These are phyloP conservation scores for Melanotaenia nigrans DNA, from an alignment of 2,797 vertebrate species.

Conservation along the genomic window DNA sequence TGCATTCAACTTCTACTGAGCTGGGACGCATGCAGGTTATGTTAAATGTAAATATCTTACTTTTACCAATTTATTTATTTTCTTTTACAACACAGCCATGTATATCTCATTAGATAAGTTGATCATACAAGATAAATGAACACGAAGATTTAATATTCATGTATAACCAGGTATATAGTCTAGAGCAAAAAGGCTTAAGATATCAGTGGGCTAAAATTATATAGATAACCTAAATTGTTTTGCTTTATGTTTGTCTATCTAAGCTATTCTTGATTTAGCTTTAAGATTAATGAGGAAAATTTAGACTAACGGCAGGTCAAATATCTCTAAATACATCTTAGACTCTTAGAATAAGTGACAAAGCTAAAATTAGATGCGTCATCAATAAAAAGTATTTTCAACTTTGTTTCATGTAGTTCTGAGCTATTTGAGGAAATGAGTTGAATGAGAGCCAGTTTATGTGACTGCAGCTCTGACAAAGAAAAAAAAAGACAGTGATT, in stretches of 20 bases:
- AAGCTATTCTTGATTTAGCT: background rate
- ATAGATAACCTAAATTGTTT: background rate
- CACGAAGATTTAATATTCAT: slow-evolving; percentile 58
- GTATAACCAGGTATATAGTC: slow-evolving; percentile 47
- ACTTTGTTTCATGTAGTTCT: background rate
- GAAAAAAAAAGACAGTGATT: background rate
- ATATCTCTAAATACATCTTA: slow-evolving; percentile 19
- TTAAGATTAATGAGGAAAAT: slow-evolving; percentile 1
- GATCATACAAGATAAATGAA: slow-evolving; percentile 65
- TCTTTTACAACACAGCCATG: slow-evolving; percentile 66
- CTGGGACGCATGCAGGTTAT: slow-evolving; percentile 53
- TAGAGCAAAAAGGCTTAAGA: slow-evolving; percentile 31
- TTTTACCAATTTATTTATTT: background rate
- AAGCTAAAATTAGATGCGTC: slow-evolving; percentile 12
- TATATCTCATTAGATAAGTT: slow-evolving; percentile 77
- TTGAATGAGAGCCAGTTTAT: background rate
- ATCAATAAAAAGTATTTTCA: slow-evolving; percentile 8
- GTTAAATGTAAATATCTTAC: slow-evolving; percentile 55
- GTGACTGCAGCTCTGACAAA: slow-evolving; percentile 10
- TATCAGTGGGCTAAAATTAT: slow-evolving; percentile 29
- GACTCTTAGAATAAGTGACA: slow-evolving; percentile 6
- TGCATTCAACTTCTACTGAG: background rate
- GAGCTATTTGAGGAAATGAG: background rate
- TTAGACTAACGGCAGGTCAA: slow-evolving; percentile 13
- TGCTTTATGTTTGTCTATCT: background rate